Percentiles rank a stretch among this genome's conserved stretches.
These are phyloP conservation scores for Tympanuchus pallidicinctus DNA, from an alignment of 2,113 vertebrate genomes.

Conservation along the genomic window DNA sequence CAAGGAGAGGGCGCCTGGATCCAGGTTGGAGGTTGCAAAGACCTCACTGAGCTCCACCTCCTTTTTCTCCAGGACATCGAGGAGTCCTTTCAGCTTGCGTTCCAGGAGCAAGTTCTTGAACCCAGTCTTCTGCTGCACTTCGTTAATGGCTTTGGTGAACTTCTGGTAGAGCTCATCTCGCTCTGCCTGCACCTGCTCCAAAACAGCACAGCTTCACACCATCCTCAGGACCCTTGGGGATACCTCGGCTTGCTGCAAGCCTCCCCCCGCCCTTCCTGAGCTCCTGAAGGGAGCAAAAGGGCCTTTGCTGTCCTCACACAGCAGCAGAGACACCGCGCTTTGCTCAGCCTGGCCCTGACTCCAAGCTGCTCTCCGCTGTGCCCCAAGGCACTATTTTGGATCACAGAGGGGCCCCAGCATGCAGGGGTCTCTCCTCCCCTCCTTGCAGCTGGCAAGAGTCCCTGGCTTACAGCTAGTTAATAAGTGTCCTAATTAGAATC, in stretches of 20 bases:
- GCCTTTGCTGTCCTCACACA: neutral
- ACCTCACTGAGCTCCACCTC: constrained; percentile 85
- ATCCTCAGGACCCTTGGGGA: accelerated
- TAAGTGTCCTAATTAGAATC: constrained; percentile 57
- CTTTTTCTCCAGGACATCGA: constrained; percentile 80
- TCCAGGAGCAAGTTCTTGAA: constrained; percentile 86
- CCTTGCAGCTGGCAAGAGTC: constrained; percentile 1
- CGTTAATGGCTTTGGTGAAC: constrained; percentile 81
- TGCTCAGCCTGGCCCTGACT: neutral
- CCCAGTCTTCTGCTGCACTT: constrained; percentile 84
- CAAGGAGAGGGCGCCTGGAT: constrained; percentile 75
- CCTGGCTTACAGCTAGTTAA: constrained; percentile 46
- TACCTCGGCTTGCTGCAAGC: neutral
- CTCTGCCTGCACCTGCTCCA: constrained; percentile 85
- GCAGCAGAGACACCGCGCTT: neutral
- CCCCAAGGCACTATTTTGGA: neutral
- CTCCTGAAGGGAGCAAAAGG: neutral
- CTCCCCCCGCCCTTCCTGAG: neutral
- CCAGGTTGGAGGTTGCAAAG: constrained; percentile 81
- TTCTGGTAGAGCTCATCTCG: constrained; percentile 83
- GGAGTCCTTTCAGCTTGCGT: constrained; percentile 80
- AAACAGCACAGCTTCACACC: accelerated
- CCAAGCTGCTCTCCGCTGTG: neutral
- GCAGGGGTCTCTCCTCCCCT: neutral
- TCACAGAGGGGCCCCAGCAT: neutral